Evolutionary conservation across 2,797 vertebrate species (phyloP), one percentile per base, ranked within the genome.

Genomic region (Synanceia verrucosa): DNA sequence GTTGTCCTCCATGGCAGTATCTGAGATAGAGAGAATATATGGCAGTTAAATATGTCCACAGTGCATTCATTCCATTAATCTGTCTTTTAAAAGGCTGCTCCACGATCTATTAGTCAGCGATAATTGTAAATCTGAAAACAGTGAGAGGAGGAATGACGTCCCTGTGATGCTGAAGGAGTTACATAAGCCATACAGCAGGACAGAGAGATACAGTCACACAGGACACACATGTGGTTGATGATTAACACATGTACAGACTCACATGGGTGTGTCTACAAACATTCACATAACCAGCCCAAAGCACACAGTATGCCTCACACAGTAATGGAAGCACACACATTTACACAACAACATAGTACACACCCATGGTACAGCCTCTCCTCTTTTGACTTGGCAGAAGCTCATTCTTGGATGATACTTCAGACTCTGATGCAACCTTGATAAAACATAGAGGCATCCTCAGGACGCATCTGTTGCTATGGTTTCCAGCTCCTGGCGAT

Each of bases 401-500:
- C 70, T 62, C 18, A 28, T 21, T 69, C 62, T 41, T 21, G 53
- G 63, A 48, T 33, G 39, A 72, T 19, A 56, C 36, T 52, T 69
- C 61, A 50, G 52, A 53, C 46, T 73, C 48, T 52, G 69, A 76
- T 75, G 73, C 71, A 85, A 65, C 70, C 41, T 46, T 47, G 39
- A 82, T 61, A 26, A 84, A 81, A 76, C 70, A 77, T 11, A 62
- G 47, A 65, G 33, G 65, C 70, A 67, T 83, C 76, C 68, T 82
- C 61, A 68, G 73, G 77, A 66, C 74, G 79, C 78, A 73, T 72
- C 66, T 76, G 89, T 87, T 91, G 83, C 80, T 81, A 82, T 89
- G 82, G 86, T 85, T 74, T 82, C 81, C 51, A 57, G 73, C 48
- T 84, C 59, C 75, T 53, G 39, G 18, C 70, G 18, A 41, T 39